These are phyloP conservation scores for Luscinia luscinia DNA, from an alignment of 2,797 vertebrate species.

Conservation along the genomic window DNA sequence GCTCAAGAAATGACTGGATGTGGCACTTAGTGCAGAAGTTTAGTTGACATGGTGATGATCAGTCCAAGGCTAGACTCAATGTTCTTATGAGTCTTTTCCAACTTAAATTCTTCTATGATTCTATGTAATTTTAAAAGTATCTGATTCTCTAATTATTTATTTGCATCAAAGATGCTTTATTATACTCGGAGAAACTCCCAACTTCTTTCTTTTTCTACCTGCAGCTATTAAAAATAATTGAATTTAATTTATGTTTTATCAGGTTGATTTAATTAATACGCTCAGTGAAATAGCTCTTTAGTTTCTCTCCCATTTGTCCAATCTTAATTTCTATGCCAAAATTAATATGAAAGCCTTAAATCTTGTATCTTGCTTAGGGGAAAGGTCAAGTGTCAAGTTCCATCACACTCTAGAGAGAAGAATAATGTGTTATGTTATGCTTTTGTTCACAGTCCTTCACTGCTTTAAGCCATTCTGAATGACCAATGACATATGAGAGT, in stretches of 20 bases:
- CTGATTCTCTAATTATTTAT: not conserved
- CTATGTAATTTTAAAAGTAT: not conserved
- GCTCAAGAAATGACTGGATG: fast-evolving
- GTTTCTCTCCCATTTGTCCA: not conserved
- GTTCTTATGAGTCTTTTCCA: not conserved
- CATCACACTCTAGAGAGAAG: not conserved
- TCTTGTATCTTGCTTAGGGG: not conserved
- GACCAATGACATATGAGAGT: not conserved
- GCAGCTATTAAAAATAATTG: not conserved
- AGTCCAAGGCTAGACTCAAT: not conserved
- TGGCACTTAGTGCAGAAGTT: not conserved
- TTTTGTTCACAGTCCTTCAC: not conserved
- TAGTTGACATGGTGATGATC: not conserved
- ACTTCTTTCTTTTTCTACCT: not conserved
- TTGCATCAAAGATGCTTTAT: not conserved
- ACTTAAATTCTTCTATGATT: not conserved
- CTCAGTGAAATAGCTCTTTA: not conserved
- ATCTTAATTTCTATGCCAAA: not conserved
- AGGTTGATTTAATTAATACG: not conserved
- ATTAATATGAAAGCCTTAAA: not conserved
- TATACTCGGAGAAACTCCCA: not conserved
- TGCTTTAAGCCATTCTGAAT: not conserved
- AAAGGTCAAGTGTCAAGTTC: conserved; percentile 25
- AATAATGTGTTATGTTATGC: not conserved
- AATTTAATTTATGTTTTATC: not conserved